Base-by-base conservation (phyloP, 2,113 vertebrate genomes). In the Grus americana region DNA sequence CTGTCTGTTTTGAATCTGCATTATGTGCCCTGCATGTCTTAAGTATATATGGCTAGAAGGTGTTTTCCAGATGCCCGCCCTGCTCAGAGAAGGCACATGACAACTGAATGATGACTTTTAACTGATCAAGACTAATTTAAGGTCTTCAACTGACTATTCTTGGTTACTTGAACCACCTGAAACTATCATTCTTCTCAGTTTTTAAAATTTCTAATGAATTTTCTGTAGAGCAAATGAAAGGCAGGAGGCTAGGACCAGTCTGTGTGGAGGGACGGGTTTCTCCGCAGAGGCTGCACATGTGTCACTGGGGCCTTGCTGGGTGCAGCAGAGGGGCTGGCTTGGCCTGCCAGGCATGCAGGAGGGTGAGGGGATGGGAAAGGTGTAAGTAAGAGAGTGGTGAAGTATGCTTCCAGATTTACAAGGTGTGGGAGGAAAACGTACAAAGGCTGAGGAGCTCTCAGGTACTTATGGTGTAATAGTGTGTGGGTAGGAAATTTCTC, bases 261-360 rank as follows among this genome's bases (percentile, higher is more conserved):
- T 61, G 42, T 0, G 0, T 26, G n/a, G 65, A 82, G 30, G 54
- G 27, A 27, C 0, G 0, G 19, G 61, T 55, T 70, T 72, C 30
- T 83, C 42, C 0, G 0, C 26, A 21, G 12, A 22, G 13, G 6
- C 23, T 40, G 44, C 3, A 5, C 1, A 1, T 24, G 30, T 66
- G 46, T 4, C 14, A 23, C 9, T 21, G 22, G 21, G 38, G 52
- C 32, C 42, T 71, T 8, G 24, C 67, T 47, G 30, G 42, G 52
- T 23, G 24, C 57, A 38, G 61, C 50, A 47, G 36, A 32, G 26
- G 63, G n/a, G 22, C 78, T n/a, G 27, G 19, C 6, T 2, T 3
- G 23, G 65, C 46, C 57, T 18, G 3, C 30, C 27, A 23, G 47
- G 29, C 47, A 21, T 55, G 38, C 46, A 27, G n/a, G 54, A 76